Conservation (phyloP, 2,888 invertebrate species). For the Pyrgus malvae region DNA sequence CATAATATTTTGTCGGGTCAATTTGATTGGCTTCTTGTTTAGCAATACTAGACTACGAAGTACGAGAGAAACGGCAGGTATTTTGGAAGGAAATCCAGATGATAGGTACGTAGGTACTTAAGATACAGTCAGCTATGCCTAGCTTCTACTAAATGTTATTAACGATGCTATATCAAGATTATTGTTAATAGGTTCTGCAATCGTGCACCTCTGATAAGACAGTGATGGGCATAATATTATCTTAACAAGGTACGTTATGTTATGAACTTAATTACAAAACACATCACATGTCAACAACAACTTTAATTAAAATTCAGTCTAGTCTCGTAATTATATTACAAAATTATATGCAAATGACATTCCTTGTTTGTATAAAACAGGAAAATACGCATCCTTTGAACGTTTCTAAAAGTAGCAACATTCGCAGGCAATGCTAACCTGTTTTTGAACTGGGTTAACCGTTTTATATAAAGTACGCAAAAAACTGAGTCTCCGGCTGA, state of each 20-base stretch:
- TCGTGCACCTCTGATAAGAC: not conserved
- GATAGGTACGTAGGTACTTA: too few species aligned
- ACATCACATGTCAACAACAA: slow-evolving; percentile 10
- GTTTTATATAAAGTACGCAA: slow-evolving; percentile 28
- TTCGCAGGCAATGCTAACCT: slow-evolving; percentile 28
- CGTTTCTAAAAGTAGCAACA: slow-evolving; percentile 17
- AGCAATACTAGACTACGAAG: too few species aligned
- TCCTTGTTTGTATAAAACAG: slow-evolving; percentile 35
- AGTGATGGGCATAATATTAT: too few species aligned
- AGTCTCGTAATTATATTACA: slow-evolving; percentile 27
- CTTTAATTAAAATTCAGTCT: slow-evolving; percentile 13
- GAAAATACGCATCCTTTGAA: slow-evolving; percentile 36
- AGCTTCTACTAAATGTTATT: too few species aligned
- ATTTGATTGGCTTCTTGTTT: too few species aligned
- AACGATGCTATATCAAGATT: not conserved
- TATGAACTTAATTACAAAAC: slow-evolving; percentile 11
- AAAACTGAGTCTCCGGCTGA: slow-evolving; percentile 25
- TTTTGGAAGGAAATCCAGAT: too few species aligned
- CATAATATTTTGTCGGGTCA: too few species aligned
- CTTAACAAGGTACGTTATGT: not conserved
- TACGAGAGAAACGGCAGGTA: too few species aligned
- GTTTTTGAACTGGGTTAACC: slow-evolving; percentile 35
- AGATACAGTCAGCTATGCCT: too few species aligned
- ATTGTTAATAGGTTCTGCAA: not conserved
- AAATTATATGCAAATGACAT: slow-evolving; percentile 30